Conservation (phyloP, 2,113 vertebrate genomes). For the Cryptomyrus ogoouensis region DNA sequence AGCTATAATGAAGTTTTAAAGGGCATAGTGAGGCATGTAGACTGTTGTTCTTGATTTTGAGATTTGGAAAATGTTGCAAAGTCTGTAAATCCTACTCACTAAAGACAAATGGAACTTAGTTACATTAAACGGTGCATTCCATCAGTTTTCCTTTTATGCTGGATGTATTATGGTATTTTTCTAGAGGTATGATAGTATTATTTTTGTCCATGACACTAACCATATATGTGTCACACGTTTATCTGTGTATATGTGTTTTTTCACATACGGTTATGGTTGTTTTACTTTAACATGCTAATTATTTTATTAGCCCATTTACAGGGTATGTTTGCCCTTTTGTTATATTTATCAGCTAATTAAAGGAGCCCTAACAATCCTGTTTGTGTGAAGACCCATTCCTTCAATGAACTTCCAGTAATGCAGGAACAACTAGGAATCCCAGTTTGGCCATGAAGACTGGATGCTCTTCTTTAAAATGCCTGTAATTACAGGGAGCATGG, state of each 20-base stretch:
- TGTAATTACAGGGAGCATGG: slow-evolving; percentile 56
- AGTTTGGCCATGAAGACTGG: slow-evolving; percentile 23
- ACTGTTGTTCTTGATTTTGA: background rate
- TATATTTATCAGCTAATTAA: background rate
- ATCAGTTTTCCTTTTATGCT: background rate
- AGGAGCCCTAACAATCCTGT: background rate
- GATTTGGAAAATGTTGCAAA: background rate
- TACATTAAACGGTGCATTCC: background rate
- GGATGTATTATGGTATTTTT: background rate
- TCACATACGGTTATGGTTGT: background rate
- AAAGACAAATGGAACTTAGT: background rate
- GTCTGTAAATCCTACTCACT: background rate
- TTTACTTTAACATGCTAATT: background rate
- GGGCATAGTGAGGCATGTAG: background rate
- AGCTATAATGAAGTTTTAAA: background rate
- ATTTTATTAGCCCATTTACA: background rate
- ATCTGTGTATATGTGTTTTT: background rate
- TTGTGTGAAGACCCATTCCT: slow-evolving; percentile 18
- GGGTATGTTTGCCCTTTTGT: background rate
- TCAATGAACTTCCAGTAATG: slow-evolving; percentile 30
- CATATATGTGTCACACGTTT: background rate
- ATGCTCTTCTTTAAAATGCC: slow-evolving; percentile 50
- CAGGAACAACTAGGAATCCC: slow-evolving; percentile 42
- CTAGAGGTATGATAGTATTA: background rate
- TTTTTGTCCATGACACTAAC: background rate